Conservation (phyloP, 2,113 vertebrate species). For the Oryzias celebensis region DNA sequence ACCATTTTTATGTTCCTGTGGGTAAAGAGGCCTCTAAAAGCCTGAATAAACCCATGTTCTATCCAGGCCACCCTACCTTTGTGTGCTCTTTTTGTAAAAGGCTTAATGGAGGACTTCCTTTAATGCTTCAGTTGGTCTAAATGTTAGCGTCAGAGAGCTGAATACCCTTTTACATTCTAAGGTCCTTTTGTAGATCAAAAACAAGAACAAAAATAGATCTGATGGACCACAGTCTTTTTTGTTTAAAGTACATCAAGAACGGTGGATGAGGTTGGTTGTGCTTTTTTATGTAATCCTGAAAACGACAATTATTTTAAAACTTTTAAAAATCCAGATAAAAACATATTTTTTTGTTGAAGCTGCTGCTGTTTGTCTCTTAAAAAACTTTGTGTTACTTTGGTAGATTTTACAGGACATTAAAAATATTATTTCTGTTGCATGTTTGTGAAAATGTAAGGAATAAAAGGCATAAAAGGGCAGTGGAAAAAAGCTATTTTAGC, state of each 20-base stretch:
- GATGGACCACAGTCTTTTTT: not conserved
- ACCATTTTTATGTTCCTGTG: conserved; percentile 22
- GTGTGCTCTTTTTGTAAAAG: conserved; percentile 15
- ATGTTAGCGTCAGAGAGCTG: conserved; percentile 28
- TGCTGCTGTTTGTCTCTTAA: too few relatives aligned
- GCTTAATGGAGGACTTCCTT: conserved; percentile 10
- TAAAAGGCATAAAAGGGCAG: too few relatives aligned
- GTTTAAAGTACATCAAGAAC: not conserved
- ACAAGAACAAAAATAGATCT: not conserved
- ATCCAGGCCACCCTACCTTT: conserved; percentile 14
- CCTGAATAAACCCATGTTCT: conserved; percentile 26
- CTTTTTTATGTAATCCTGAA: not conserved
- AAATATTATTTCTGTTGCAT: too few relatives aligned
- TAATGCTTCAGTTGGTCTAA: conserved; percentile 13
- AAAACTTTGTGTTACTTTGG: too few relatives aligned
- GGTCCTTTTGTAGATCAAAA: conserved; percentile 6
- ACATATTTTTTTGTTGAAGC: too few relatives aligned
- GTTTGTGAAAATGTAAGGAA: too few relatives aligned
- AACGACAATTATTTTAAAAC: not conserved
- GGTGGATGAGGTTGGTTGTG: not conserved
- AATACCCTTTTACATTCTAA: conserved; percentile 10
- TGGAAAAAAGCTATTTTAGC: too few relatives aligned
- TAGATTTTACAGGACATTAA: too few relatives aligned
- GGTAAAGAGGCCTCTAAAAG: conserved; percentile 50
- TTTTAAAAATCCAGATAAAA: too few relatives aligned